Evolutionary conservation across 2,113 vertebrate genomes (phyloP), one percentile per base, ranked within the genome.

Genomic region (Scopus umbretta): DNA sequence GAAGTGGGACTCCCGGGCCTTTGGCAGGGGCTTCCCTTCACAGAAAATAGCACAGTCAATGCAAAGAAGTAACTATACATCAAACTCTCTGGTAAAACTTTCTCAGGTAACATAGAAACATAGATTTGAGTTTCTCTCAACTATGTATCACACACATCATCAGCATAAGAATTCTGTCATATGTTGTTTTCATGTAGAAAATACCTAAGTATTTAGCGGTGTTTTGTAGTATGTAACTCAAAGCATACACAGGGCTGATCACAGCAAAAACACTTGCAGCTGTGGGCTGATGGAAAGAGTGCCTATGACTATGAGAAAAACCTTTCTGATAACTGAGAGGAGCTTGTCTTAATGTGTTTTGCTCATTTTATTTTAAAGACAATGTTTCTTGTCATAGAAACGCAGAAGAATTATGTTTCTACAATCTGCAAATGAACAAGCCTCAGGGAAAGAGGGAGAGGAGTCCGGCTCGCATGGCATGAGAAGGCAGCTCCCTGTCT

Each of bases 381-480:
- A 43, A 68, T 56, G 58, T 75, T 94, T 61, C 76, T 58, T 88
- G 82, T 61, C 75, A 80, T 20, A 75, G 74, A 82, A 95, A 82
- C 27, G 17, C 26, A 80, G 53, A 84, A 81, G 10, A 70, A 66
- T 80, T 73, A 47, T 62, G 63, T 66, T 92, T 66, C 68, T 66
- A 34, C 30, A 65, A 36, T 72, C 47, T 68, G 63, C 43, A 80
- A 63, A 43, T 15, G 29, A 86, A n/a, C 47, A 78, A 76, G 55
- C 18, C 20, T 76, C 6, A 2, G 50, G 53, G 26, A 66, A 72
- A 53, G 29, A 80, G n/a, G 66, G 32, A 83, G 43, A 79, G 10
- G 70, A 80, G 34, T 21, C 10, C 0, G 0, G 30, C 42, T 76
- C 0, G 0, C 16, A 6, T 1, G 3, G 49, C 0, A 0, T 26